Evolutionary conservation across 2,888 invertebrate genomes (phyloP), one percentile per base, ranked within the genome.

Genomic region (Netelia melanura): DNA sequence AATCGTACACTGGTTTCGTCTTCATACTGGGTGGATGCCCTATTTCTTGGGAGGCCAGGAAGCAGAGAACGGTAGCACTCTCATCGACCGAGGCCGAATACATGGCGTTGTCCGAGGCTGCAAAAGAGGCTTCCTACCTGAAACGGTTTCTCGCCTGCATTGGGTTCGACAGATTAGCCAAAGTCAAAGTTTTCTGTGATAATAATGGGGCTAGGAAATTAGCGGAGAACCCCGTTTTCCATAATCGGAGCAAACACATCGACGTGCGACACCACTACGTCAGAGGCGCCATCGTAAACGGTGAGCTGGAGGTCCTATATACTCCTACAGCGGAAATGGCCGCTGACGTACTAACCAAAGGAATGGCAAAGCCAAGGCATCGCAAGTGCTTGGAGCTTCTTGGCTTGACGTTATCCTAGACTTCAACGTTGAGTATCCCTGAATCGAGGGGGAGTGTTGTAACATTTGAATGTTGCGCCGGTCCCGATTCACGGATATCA

Each of bases 1-100:
- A 72, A 48, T 87, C 86, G 1, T 86, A 79, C 54, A 79, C 80
- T 1, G 86, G 85, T 25, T 81, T 54, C 48, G 38, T 83, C 11
- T 87, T 86, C 48, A 43, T 62, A 0, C 25, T 71, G 10, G 67
- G 52, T n/a, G 74, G 76, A 9, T 61, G 67, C 3, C 67, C 80
- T 2, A 87, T 84, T 25, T 21, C 79, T 25, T 87, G 84, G 86
- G 79, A 75, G 52, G 44, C 75, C 0, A 23, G 67, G 9, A 77
- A 85, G 65, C 83, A 83, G 30, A 68, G 62, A 48, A 56, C 70
- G 1, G 74, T 81, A 2, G 84, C 84, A 6, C 21, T 72, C 10
- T 71, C 79, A 25, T 61, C 71, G 64, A 56, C 71, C 6, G 44
- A 54, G 17, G 54, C 75, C 9, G 75, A 64, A 48, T 75, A 75